phyloP scores from a whole-genome alignment of 2,797 vertebrate genomes.

The Diplodus puntazzo region DNA sequence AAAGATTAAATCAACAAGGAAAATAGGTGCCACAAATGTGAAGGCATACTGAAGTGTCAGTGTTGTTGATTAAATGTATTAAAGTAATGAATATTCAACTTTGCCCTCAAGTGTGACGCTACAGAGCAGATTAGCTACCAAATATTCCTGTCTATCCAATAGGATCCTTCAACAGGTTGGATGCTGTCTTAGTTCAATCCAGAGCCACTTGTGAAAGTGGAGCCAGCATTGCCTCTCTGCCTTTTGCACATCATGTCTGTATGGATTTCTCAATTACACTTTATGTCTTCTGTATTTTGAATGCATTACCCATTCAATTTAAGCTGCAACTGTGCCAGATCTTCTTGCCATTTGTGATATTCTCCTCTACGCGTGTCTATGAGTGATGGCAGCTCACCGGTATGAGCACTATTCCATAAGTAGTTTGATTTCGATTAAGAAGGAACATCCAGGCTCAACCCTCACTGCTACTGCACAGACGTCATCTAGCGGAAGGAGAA shows the following conservation, averaged over 20 bases:
- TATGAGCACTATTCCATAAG: slow-evolving; percentile 16
- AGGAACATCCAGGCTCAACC: slow-evolving; percentile 58
- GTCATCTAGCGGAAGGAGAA: slow-evolving; percentile 50
- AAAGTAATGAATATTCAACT: not conserved
- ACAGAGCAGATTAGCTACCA: not conserved
- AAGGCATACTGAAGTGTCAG: too few species aligned
- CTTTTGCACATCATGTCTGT: not conserved
- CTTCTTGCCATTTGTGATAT: slow-evolving; percentile 2
- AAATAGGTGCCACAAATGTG: too few species aligned
- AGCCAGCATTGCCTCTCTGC: not conserved
- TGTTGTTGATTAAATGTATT: too few species aligned
- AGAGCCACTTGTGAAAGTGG: not conserved
- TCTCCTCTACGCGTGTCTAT: not conserved
- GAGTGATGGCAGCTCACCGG: slow-evolving; percentile 30
- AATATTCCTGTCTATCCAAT: not conserved
- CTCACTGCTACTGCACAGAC: slow-evolving; percentile 32
- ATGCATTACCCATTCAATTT: not conserved
- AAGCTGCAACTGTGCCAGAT: not conserved
- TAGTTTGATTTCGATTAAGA: slow-evolving; percentile 52
- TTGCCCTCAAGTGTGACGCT: not conserved
- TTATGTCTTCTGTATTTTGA: slow-evolving; percentile 6
- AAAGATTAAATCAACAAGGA: too few species aligned
- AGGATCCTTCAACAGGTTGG: not conserved
- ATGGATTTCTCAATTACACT: too few species aligned
- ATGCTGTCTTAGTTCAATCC: not conserved